These are phyloP conservation scores for Poeciliopsis turneri DNA, from an alignment of 2,797 vertebrate genomes.

Conservation along the genomic window DNA sequence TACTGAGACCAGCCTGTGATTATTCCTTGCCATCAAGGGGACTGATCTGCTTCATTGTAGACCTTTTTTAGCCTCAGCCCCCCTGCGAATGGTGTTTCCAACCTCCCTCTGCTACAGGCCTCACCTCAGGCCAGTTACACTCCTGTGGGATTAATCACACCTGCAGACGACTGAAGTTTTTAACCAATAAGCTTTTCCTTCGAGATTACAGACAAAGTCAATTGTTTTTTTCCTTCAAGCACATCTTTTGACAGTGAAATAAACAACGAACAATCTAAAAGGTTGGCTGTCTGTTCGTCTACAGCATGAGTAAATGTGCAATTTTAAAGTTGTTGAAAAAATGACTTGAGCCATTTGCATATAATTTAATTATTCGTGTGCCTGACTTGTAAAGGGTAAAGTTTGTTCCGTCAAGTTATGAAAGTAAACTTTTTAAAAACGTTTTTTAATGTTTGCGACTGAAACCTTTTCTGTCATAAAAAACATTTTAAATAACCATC, in stretches of 20 bases:
- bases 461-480: neutral
- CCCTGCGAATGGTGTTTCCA: slow-evolving; percentile 39
- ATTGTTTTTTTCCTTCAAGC: slow-evolving; percentile 44
- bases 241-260: slow-evolving; percentile 30
- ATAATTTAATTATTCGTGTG: neutral
- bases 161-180: slow-evolving; percentile 29
- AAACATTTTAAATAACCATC: neutral
- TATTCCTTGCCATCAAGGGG: slow-evolving; percentile 36
- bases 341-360: neutral
- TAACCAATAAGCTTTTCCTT: slow-evolving; percentile 32
- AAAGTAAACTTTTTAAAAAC: neutral
- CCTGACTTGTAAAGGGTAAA: too few relatives aligned
- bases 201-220: slow-evolving; percentile 54
- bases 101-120: slow-evolving; percentile 30
- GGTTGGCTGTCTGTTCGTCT: neutral
- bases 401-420: neutral
- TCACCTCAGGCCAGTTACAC: slow-evolving; percentile 43
- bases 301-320: neutral
- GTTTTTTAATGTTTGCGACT: neutral
- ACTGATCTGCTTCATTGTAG: slow-evolving; percentile 32
- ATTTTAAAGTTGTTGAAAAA: neutral
- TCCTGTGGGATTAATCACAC: slow-evolving; percentile 56
- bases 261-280: slow-evolving; percentile 26
- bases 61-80: slow-evolving; percentile 26
- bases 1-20: slow-evolving; percentile 45